Evolutionary conservation across 2,113 vertebrate genomes (phyloP).

Genomic region (Cettia cetti): DNA sequence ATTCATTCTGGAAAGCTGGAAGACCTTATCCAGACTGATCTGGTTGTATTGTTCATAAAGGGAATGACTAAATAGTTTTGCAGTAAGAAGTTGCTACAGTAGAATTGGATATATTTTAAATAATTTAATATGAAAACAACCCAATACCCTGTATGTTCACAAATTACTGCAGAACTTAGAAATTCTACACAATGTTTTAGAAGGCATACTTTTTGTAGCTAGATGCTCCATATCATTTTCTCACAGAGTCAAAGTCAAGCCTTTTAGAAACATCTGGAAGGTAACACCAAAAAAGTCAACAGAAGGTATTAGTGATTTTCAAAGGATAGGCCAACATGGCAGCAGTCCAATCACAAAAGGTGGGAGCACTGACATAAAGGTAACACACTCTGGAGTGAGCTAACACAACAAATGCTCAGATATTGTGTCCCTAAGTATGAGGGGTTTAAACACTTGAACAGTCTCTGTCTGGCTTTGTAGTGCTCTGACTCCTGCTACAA

Average conservation of each 20-base stretch:
- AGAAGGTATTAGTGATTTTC: not conserved
- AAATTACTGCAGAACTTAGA: not conserved
- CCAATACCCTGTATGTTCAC: not conserved
- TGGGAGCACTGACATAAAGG: not conserved
- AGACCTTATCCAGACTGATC: not conserved
- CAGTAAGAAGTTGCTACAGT: not conserved
- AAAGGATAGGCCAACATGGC: not conserved
- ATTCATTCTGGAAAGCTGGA: not conserved
- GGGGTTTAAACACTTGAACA: not conserved
- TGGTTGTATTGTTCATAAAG: not conserved
- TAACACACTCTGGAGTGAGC: not conserved
- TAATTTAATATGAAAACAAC: not conserved
- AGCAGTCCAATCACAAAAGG: not conserved
- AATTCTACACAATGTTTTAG: not conserved
- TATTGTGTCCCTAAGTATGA: not conserved
- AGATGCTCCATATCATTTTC: not conserved
- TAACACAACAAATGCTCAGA: not conserved
- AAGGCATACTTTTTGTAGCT: not conserved
- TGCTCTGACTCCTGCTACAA: not conserved
- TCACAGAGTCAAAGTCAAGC: not conserved
- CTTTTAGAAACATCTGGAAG: not conserved
- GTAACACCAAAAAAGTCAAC: not conserved
- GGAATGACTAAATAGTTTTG: not conserved
- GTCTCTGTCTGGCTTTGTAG: not conserved
- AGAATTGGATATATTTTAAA: not conserved